A percentile compares a stretch with the other conserved stretches of the same genome.
These are phyloP conservation scores for Pammene aurita DNA, from an alignment of 2,888 invertebrate genomes.

Conservation along the genomic window DNA sequence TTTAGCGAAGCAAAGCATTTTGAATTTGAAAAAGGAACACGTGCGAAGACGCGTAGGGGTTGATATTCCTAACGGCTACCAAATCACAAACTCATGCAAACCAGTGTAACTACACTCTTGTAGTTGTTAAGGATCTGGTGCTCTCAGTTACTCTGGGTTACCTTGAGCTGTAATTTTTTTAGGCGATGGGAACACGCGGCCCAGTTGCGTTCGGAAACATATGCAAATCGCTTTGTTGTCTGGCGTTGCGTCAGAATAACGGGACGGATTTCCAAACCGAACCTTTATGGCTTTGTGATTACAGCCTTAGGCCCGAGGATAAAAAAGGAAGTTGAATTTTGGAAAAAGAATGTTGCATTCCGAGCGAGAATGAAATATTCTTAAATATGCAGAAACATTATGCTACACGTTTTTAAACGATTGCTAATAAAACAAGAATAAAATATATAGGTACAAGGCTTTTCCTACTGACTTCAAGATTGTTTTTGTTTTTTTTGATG, in stretches of 20 bases:
- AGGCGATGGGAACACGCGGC: conserved; percentile 44
- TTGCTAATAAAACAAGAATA: no score
- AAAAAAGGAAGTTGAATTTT: conserved; percentile 23
- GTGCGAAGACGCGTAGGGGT: conserved; percentile 34
- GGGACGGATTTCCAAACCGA: conserved; percentile 59
- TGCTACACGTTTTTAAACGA: no score
- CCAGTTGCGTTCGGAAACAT: conserved; percentile 68
- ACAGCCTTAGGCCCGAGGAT: conserved; percentile 32
- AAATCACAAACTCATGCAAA: neutral
- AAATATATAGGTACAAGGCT: no score
- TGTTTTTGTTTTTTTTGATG: no score
- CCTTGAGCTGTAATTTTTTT: neutral
- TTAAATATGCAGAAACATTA: no score
- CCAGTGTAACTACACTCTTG: neutral
- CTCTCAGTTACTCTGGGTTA: neutral
- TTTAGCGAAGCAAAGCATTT: conserved; percentile 43
- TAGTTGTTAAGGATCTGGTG: neutral
- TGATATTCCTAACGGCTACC: conserved; percentile 1
- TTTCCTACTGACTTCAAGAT: no score
- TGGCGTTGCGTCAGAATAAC: conserved; percentile 69
- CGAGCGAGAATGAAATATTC: neutral
- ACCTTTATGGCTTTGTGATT: conserved; percentile 48
- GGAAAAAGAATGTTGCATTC: conserved; percentile 1
- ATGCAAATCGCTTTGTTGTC: conserved; percentile 81
- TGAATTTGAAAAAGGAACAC: conserved; percentile 48